phyloP scores from a whole-genome alignment of 1,140 invertebrate genomes.

The Halyomorpha halys region DNA sequence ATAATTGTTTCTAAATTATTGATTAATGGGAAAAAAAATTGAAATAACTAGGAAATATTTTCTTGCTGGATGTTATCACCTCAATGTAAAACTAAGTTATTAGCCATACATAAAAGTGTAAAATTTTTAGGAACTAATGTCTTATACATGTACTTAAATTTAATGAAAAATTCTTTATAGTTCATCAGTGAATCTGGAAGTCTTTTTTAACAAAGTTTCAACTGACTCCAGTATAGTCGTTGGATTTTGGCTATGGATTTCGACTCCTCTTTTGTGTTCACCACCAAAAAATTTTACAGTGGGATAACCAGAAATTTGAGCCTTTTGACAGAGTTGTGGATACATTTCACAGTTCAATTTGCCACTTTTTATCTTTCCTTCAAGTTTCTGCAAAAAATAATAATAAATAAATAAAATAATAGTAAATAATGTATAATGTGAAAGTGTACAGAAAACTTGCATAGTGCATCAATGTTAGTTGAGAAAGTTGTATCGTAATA shows the following conservation, averaged over 20 bases:
- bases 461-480: too few relatives aligned
- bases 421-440: too few relatives aligned
- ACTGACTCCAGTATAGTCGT: constrained; percentile 23
- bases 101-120: too few relatives aligned
- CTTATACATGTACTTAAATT: too few relatives aligned
- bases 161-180: constrained; percentile 18
- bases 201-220: constrained; percentile 18
- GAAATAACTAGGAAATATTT: too few relatives aligned
- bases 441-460: too few relatives aligned
- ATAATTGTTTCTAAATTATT: too few relatives aligned
- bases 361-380: constrained; percentile 42
- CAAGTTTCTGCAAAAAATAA: constrained; percentile 38
- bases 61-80: too few relatives aligned
- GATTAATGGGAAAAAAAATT: too few relatives aligned
- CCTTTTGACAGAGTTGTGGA: constrained; percentile 38
- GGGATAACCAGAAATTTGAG: constrained; percentile 44
- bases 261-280: constrained; percentile 19
- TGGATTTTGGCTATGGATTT: constrained; percentile 26
- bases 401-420: constrained; percentile 17
- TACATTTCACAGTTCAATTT: constrained; percentile 48
- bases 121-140: too few relatives aligned
- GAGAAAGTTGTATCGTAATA: too few relatives aligned
- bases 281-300: constrained; percentile 38
- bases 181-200: constrained; percentile 21
- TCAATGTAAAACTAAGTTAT: too few relatives aligned